These are phyloP conservation scores for Caprella mutica DNA, from an alignment of 2,888 invertebrate species.

Conservation along the genomic window DNA sequence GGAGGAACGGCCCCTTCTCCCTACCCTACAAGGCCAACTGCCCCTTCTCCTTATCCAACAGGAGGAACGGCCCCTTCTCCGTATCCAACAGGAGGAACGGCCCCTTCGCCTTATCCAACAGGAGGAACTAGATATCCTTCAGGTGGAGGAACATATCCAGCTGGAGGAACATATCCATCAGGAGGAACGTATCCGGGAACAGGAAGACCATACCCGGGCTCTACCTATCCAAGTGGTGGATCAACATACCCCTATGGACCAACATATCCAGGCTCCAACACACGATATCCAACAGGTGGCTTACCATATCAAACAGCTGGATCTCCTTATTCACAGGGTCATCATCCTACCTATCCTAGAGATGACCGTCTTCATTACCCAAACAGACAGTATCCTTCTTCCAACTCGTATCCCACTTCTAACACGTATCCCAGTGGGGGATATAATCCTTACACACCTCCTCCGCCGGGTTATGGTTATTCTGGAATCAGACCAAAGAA, in stretches of 20 bases:
- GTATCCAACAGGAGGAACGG: constrained; percentile 2
- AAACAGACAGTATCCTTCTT: background rate
- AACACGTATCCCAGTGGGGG: background rate
- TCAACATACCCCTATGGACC: background rate
- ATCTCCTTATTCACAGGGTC: background rate
- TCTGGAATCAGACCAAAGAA: constrained; percentile 17
- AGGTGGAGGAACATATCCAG: background rate
- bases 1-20: constrained; percentile 10
- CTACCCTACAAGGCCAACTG: constrained; percentile 12
- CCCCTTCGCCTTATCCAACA: constrained; percentile 13
- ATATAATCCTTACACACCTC: background rate
- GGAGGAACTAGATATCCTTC: constrained; percentile 5
- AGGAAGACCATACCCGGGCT: background rate
- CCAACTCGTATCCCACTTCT: background rate
- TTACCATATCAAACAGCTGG: background rate
- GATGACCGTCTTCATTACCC: background rate
- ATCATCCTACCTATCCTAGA: background rate
- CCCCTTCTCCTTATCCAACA: constrained; percentile 13
- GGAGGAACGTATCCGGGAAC: too few relatives aligned
- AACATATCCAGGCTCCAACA: background rate
- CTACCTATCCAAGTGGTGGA: constrained; percentile 1
- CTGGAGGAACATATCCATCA: background rate
- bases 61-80: constrained; percentile 2
- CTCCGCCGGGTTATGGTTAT: background rate
- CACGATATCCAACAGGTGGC: background rate